Base-by-base conservation (phyloP, 2,888 invertebrate genomes). In the Heliconius erato region DNA sequence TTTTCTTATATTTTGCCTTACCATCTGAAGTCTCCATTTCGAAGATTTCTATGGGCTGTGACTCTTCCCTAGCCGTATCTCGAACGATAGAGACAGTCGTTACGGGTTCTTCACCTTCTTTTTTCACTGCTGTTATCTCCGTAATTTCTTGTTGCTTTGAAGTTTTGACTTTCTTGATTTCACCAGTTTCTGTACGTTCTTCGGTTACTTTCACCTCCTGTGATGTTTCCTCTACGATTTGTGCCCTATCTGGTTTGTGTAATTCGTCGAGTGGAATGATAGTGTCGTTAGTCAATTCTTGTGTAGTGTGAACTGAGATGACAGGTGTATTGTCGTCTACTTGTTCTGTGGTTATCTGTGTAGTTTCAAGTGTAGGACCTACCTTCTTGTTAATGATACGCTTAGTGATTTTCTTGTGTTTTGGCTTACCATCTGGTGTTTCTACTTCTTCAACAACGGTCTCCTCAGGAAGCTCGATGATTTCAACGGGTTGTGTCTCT, bases 271-370 rank as follows among this genome's bases (percentile, higher is more conserved):
- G 81, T 28, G 86, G 86, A 84, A 87, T 89, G 88, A 80, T 14
- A 82, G 85, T 79, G 85, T 89, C 11, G 79, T 86, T 4, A 0
- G 49, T 74, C 5, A 77, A 19, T 80, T 85, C 84, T 54, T 86
- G 81, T 16, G 83, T 84, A 35, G 79, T 82, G 79, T 85, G 85
- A 69, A 84, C 81, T 68, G 89, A 86, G 63, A 90, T 87, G 72
- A 91, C 84, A n/a, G 91, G 88, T 74, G 89, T 49, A 77, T 94
- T 94, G 89, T 94, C 89, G 89, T 95, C 88, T 91, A 93, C 85
- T 86, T 87, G 86, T 79, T 40, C 85, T 82, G 82, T 87, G 32
- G 16, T 32, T 82, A 83, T 78, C 68, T 80, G 44, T 85, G 87
- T 88, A 0, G 86, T 86, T 84, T 87, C 85, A 0, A 83, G 35